Evolutionary conservation across 1,140 invertebrate species (phyloP), one percentile per base, ranked within the genome.

Genomic region (Homalodisca vitripennis): DNA sequence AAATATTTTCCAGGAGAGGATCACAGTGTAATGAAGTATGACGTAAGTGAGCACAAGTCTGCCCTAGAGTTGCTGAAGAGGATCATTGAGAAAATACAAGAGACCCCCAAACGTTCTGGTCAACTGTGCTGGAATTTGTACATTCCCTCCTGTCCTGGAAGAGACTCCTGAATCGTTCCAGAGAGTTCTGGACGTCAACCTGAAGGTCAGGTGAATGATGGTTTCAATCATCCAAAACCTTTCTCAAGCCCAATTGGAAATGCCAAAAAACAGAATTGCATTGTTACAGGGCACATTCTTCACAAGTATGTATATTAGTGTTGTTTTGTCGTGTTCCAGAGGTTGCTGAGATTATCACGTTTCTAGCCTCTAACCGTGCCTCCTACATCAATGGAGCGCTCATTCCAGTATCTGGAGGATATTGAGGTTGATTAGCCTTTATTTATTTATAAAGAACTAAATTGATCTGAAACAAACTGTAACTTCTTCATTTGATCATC

Each of bases 101-200:
- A 22, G 20, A 22, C 34, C 32, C 14, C 63, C 63, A 20, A 31
- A 41, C 34, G 47, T 66, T 27, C 32, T 66, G 17, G 63, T 66
- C 63, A 66, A 66, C 63, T 66, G 63, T 26, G 63, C 63, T 3
- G 63, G 63, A 3, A 66, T 46, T 13, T 3, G n/a, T 22, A 12
- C n/a, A 12, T 41, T 22, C 10, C 26, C 20, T 10, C 34, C 32
- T 17, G 32, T 26, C 1, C 24, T 66, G 1, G 24, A 66, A 14
- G 41, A 27, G 41, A 66, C 32, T 13, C 41, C 32, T 3, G 63
- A 66, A 24, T 3, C 32, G 2, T 66, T 66, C 41, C 32, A 66
- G 22, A 46, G 34, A 10, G 47, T 27, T 34, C 17, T 66, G 6
- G 34, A 46, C 14, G 63, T 66, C 31, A 66, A 66, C 26, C 31